Base-by-base conservation (phyloP, 2,797 vertebrate genomes). In the Girardinus metallicus region DNA sequence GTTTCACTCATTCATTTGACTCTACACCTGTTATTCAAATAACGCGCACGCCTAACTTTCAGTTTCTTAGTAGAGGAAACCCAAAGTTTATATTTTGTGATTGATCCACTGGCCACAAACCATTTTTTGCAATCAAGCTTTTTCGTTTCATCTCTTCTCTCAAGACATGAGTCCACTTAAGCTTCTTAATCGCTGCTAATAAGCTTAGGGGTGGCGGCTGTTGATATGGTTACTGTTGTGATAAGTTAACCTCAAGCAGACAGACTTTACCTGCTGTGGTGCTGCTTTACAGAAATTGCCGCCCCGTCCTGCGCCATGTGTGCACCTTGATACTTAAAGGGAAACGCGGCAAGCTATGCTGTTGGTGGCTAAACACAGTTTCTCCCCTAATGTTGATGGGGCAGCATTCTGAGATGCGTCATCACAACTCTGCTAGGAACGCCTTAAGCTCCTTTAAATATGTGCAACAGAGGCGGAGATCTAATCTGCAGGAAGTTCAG, bases 361-460 rank as follows among this genome's bases (percentile, higher is more conserved):
- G 94, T 91, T 94, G 91, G 86, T 93, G 93, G 87, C 87, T 89
- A 93, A 94, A 95, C 92, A 94, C 76, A n/a, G 49, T 73, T 53
- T 4, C 47, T 73, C 72, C 79, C 13, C 83, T 77, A 43, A 82
- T 92, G 91, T 93, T 94, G 90, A 90, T 44, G 76, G 83, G 89
- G 87, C 88, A 92, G 90, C 89, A 91, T 84, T 18, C 9, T 78
- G 66, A 86, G 92, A 81, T 91, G 88, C 92, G 89, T 94, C 92
- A 93, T 78, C 81, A 77, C 79, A 85, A 86, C 89, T 85, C 86
- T 80, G 77, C 80, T 83, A 87, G 82, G 90, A 87, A 84, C 46
- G 72, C 83, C 81, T 43, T 88, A 89, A 92, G 83, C 92, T 68
- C 84, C 90, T 75, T 86, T 83, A 87, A 91, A 78, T 83, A 85